phyloP scores from a whole-genome alignment of 2,113 vertebrate genomes.

The Ciconia maguari region DNA sequence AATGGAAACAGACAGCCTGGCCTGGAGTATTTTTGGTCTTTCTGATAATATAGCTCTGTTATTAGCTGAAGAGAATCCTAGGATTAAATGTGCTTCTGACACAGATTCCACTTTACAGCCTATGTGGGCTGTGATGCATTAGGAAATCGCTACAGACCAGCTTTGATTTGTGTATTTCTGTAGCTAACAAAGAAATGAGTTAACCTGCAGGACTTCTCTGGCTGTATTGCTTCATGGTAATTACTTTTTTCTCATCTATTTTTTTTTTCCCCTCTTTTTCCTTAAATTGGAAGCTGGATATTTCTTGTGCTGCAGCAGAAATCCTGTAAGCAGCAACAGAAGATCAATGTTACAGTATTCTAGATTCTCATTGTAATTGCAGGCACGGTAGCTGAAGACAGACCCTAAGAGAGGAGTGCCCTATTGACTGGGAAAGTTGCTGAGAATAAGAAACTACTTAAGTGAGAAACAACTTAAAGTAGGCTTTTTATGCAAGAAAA shows the following conservation, averaged over 20 bases:
- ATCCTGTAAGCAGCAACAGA: background rate
- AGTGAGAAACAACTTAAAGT: background rate
- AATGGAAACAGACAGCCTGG: background rate
- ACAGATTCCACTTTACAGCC: conserved; percentile 25
- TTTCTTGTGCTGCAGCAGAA: background rate
- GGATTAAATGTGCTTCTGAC: conserved; percentile 56
- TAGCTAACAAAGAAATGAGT: background rate
- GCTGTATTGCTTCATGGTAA: background rate
- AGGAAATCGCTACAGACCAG: background rate
- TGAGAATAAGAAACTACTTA: background rate
- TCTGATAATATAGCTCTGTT: background rate
- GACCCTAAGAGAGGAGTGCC: background rate
- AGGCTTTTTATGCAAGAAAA: conserved; percentile 21
- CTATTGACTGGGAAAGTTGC: background rate
- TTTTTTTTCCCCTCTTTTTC: too few species aligned
- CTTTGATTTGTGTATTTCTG: background rate
- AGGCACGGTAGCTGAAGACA: background rate
- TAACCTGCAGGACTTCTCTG: background rate
- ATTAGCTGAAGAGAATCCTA: conserved; percentile 31
- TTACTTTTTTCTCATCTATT: background rate
- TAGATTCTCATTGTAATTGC: background rate
- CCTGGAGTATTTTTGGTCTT: conserved; percentile 17
- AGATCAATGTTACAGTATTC: background rate
- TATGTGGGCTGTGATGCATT: background rate
- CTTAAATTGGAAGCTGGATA: background rate